Conservation (phyloP, 2,113 vertebrate species). For the Antidorcas marsupialis region DNA sequence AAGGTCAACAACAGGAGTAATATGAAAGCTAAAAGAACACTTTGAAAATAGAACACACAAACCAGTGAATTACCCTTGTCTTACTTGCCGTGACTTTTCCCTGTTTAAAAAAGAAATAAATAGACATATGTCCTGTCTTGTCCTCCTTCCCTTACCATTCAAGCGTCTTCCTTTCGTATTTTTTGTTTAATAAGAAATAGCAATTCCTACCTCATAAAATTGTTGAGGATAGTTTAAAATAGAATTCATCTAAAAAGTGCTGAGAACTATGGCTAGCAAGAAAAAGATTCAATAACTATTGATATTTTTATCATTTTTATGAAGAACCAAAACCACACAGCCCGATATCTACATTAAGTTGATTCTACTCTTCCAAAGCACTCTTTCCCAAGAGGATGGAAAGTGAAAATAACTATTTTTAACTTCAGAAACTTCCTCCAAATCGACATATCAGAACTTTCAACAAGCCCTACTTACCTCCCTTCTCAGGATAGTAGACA, state of each 20-base stretch:
- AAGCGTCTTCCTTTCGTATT: neutral
- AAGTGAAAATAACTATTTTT: neutral
- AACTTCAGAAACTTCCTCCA: neutral
- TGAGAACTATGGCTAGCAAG: neutral
- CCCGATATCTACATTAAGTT: neutral
- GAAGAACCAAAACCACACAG: neutral
- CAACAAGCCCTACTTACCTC: neutral
- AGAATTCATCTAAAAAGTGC: neutral
- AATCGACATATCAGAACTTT: neutral
- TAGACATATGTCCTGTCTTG: neutral
- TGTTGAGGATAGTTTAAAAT: slow-evolving; percentile 1
- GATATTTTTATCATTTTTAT: neutral
- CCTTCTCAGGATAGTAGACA: neutral
- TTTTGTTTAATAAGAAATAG: neutral
- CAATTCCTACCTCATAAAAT: neutral
- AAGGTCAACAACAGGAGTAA: neutral
- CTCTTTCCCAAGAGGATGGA: neutral
- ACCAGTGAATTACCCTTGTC: neutral
- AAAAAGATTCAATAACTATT: neutral
- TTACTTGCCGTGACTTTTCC: neutral
- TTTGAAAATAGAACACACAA: neutral
- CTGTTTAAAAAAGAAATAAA: neutral
- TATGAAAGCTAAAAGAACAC: neutral
- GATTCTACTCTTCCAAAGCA: neutral
- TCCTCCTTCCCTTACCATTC: neutral